Conservation (phyloP, 2,797 vertebrate species). For the Uromys caudimaculatus region DNA sequence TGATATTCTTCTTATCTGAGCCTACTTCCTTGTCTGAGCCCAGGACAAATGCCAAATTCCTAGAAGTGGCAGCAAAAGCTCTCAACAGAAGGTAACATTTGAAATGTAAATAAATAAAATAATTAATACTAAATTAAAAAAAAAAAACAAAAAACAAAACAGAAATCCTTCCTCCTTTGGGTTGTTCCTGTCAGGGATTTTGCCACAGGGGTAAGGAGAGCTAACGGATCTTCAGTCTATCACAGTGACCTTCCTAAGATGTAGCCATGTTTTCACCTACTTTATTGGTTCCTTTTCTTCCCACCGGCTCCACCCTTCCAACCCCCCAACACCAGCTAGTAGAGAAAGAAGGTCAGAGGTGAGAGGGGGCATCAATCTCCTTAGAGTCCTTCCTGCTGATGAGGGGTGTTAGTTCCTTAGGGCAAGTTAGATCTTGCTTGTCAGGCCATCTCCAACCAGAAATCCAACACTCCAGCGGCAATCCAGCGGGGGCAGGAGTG, state of each 20-base stretch:
- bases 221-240: neutral
- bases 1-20: too few species aligned
- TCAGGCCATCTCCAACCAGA: neutral
- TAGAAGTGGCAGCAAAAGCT: too few species aligned
- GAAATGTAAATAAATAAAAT: neutral
- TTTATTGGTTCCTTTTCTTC: too few species aligned
- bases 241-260: neutral
- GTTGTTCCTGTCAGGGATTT: neutral
- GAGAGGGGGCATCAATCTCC: neutral
- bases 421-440: neutral
- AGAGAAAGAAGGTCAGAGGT: neutral
- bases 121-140: neutral
- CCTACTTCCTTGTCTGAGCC: too few species aligned
- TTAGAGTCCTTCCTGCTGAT: neutral
- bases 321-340: neutral
- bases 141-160: too few species aligned
- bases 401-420: neutral
- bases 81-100: too few species aligned
- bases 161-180: neutral
- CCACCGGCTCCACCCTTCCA: too few species aligned
- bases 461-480: too few species aligned
- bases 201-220: neutral
- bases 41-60: too few species aligned
- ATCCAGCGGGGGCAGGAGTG: too few species aligned
- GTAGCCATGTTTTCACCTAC: neutral